phyloP scores from a whole-genome alignment of 1,140 invertebrate species.

The Drosophila elegans region DNA sequence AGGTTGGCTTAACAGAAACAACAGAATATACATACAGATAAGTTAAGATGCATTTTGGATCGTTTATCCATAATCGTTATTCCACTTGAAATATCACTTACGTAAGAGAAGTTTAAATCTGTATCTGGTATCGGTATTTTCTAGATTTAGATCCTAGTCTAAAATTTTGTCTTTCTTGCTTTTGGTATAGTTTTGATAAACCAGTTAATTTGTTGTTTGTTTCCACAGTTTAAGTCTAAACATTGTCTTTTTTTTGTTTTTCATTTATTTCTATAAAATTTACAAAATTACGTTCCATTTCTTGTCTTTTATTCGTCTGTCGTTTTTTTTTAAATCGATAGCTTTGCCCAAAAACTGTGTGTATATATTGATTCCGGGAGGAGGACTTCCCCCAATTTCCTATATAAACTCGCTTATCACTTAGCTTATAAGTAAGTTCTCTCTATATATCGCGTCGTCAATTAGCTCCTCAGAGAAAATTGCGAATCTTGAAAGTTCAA shows the following conservation, averaged over 20 bases:
- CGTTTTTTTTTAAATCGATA: constrained; percentile 38
- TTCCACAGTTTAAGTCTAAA: constrained; percentile 58
- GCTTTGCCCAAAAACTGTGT: constrained; percentile 45
- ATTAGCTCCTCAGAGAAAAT: constrained; percentile 20
- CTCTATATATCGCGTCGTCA: constrained; percentile 43
- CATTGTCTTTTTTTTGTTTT: constrained; percentile 62
- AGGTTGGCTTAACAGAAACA: constrained; percentile 55
- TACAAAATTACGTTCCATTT: constrained; percentile 81
- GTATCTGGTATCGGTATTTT: constrained; percentile 55
- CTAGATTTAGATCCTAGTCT: constrained; percentile 72
- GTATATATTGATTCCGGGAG: constrained; percentile 34
- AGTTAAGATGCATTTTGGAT: constrained; percentile 17
- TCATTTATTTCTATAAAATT: constrained; percentile 83
- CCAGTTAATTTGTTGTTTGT: constrained; percentile 32
- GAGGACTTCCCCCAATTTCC: constrained; percentile 16
- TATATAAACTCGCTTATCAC: constrained; percentile 71
- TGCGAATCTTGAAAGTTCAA: constrained; percentile 36
- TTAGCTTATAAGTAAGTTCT: constrained; percentile 63
- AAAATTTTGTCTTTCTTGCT: constrained; percentile 61
- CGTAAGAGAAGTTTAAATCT: constrained; percentile 68
- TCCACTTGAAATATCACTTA: constrained; percentile 80
- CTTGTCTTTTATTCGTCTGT: constrained; percentile 40
- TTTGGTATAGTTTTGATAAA: constrained; percentile 57
- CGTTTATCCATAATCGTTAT: constrained; percentile 45
- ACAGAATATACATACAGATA: constrained; percentile 55